Evolutionary conservation across 2,113 vertebrate species (phyloP).

Genomic region (Pyxicephalus adspersus): DNA sequence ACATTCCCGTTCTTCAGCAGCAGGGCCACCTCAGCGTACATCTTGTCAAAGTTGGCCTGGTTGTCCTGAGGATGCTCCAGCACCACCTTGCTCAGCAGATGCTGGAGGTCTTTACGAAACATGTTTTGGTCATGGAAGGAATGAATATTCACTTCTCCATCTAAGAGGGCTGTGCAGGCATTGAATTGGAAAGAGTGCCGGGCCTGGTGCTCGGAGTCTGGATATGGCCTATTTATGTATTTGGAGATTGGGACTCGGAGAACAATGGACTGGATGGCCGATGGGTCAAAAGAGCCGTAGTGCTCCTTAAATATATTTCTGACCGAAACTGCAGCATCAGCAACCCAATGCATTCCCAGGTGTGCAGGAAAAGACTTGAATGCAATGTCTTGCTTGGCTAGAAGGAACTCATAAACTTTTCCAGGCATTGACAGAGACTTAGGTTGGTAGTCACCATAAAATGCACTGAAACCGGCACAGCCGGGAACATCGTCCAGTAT

Average conservation of each 20-base stretch:
- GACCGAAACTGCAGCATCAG: conserved; percentile 78
- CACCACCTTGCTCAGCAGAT: conserved; percentile 77
- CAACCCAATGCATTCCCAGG: conserved; percentile 90
- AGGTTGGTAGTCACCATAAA: conserved; percentile 81
- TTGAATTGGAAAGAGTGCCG: conserved; percentile 91
- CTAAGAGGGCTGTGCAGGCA: conserved; percentile 80
- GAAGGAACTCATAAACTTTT: conserved; percentile 71
- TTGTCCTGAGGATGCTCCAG: conserved; percentile 85
- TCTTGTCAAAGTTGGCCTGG: conserved; percentile 75
- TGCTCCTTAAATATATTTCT: conserved; percentile 74
- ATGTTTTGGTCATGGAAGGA: conserved; percentile 74
- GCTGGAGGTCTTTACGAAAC: conserved; percentile 71
- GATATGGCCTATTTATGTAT: conserved; percentile 87
- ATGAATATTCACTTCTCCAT: conserved; percentile 76
- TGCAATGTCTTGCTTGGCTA: conserved; percentile 85
- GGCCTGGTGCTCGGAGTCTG: conserved; percentile 82
- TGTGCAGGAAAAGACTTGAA: conserved; percentile 90
- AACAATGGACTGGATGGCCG: conserved; percentile 73
- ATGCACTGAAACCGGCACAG: conserved; percentile 82
- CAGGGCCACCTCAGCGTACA: conserved; percentile 83
- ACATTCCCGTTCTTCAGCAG: conserved; percentile 74
- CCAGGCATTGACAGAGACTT: conserved; percentile 62
- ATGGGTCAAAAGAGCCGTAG: conserved; percentile 66
- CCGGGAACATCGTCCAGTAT: conserved; percentile 79
- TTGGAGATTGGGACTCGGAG: conserved; percentile 83